These are phyloP conservation scores for Eurystomus gularis DNA, from an alignment of 2,113 vertebrate species.

Conservation along the genomic window DNA sequence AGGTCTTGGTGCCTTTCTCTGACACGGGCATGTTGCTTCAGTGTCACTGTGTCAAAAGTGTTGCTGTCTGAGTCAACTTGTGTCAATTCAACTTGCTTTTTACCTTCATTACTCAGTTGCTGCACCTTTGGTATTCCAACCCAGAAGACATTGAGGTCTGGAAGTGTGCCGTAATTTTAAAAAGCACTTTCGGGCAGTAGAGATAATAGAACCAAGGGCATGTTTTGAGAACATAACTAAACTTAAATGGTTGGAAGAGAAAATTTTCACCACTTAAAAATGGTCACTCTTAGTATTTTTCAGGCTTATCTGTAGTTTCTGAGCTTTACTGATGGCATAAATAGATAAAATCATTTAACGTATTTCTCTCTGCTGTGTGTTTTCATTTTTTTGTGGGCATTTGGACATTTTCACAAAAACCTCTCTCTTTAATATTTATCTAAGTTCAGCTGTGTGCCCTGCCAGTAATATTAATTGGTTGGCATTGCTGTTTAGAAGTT, in stretches of 20 bases:
- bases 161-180: background rate
- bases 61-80: background rate
- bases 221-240: background rate
- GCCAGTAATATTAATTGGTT: background rate
- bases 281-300: accelerated
- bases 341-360: background rate
- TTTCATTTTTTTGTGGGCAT: background rate
- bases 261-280: background rate
- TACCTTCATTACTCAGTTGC: background rate
- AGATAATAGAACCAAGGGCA: background rate
- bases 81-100: background rate
- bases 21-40: background rate
- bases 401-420: background rate
- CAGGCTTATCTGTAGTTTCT: background rate
- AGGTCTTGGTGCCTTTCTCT: background rate
- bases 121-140: background rate
- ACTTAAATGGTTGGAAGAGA: background rate
- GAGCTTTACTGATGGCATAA: background rate
- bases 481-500: background rate
- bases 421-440: background rate
- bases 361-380: background rate
- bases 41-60: background rate
- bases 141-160: background rate
- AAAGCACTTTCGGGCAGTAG: background rate
- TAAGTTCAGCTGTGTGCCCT: background rate